Evolutionary conservation across 2,888 invertebrate species (phyloP), one percentile per base, ranked within the genome.

Genomic region (Drosophila anomelani): DNA sequence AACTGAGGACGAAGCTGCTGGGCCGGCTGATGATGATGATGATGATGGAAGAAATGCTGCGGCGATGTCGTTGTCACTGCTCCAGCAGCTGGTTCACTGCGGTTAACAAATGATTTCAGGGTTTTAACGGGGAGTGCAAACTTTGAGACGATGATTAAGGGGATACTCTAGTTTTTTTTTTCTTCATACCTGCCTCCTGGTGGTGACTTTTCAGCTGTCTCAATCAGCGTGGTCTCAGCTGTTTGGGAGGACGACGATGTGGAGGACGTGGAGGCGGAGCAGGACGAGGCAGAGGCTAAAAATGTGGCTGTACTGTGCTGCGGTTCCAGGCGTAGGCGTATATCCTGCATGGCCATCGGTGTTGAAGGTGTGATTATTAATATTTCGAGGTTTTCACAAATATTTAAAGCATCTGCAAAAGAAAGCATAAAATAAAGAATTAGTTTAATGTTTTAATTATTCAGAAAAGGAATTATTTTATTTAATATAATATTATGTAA

Each of bases 311-410:
- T 88, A 74, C 61, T 84, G 67, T 78, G 84, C 68, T 84, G 84
- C 83, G 90, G 91, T 77, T 92, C 92, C 66, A 91, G 90, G 77
- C 91, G 88, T 78, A 92, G 85, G 76, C 92, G 91, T 88, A 92
- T 90, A 90, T 92, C 92, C 90, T 92, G 91, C 91, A 91, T 92
- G 89, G 89, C 89, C 90, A 80, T 74, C 43, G 70, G 39, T 44
- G 57, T 34, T 29, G 29, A 23, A 53, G 0, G 54, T 10, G 0
- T 13, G 36, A 15, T 29, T 26, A 13, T n/a, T n/a, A 20, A 17
- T 17, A 8, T 10, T 12, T 55, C 3, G 8, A 29, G 20, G 7
- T 20, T 39, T 17, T 15, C 15, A 32, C 29, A 8, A 41, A 17
- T 39, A 3, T 20, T 66, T 56, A 88, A 49, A 74, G 73, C 83